Conservation (phyloP, 2,888 invertebrate species). For the Cheilosia grossa region DNA sequence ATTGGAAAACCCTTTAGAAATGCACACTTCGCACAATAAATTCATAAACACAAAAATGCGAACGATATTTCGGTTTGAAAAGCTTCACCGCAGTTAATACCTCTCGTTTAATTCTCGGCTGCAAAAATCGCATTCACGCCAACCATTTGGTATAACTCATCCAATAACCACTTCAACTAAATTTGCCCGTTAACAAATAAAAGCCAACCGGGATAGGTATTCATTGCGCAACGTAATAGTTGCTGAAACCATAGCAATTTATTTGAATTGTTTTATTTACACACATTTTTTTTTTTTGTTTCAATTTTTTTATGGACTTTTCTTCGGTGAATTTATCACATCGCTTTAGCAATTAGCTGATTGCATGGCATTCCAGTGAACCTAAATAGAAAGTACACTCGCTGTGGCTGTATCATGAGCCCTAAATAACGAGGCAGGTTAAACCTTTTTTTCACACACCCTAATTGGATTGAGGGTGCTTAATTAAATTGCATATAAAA, state of each 20-base stretch:
- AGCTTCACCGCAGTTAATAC: background rate
- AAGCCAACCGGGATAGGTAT: background rate
- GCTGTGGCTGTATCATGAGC: too few relatives aligned
- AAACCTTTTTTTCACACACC: too few relatives aligned
- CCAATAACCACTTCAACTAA: constrained; percentile 13
- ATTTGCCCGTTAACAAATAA: constrained; percentile 13
- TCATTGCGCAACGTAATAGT: constrained; percentile 37
- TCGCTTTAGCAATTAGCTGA: constrained; percentile 36
- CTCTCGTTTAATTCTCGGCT: background rate
- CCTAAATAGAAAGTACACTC: too few relatives aligned
- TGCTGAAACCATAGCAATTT: constrained; percentile 44
- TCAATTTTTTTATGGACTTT: background rate
- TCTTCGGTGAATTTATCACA: constrained; percentile 20
- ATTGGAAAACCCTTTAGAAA: too few relatives aligned
- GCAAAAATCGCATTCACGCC: background rate
- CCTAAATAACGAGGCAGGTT: too few relatives aligned
- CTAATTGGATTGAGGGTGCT: background rate
- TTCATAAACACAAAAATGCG: too few relatives aligned
- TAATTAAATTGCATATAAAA: too few relatives aligned
- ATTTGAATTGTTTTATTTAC: constrained; percentile 39
- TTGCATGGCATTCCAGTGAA: constrained; percentile 3
- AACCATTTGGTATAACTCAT: background rate
- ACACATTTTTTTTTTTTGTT: background rate
- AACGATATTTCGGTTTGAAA: background rate
- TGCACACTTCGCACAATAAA: too few relatives aligned